phyloP scores from a whole-genome alignment of 2,113 vertebrate genomes.

The Ceyx margarethae region DNA sequence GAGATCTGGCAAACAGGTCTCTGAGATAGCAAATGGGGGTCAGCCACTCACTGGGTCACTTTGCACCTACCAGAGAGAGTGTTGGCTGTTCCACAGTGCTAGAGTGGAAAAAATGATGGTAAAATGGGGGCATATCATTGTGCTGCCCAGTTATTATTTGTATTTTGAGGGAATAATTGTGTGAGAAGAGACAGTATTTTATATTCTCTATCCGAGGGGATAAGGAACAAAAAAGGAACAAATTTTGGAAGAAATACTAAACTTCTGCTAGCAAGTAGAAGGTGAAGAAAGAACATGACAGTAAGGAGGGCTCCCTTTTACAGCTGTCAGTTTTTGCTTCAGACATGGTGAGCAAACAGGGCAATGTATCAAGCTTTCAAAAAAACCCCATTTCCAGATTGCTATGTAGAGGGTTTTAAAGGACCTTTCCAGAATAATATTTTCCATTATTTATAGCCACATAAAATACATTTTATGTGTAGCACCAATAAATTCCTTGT shows the following conservation, averaged over 20 bases:
- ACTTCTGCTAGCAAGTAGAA: neutral
- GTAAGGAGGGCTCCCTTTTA: neutral
- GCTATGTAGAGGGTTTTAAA: neutral
- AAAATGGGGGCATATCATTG: neutral
- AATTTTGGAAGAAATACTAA: neutral
- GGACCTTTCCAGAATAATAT: neutral
- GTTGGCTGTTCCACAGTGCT: neutral
- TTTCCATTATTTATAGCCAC: neutral
- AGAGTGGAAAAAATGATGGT: neutral
- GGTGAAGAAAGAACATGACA: fast-evolving
- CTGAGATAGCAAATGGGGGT: neutral
- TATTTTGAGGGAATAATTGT: neutral
- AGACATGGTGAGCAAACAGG: neutral
- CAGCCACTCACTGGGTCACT: neutral
- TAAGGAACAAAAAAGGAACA: neutral
- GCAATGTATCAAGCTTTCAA: neutral
- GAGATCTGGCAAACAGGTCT: neutral
- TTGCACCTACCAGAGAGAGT: neutral
- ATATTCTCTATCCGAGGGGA: neutral
- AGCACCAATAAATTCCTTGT: neutral
- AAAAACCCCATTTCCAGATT: neutral
- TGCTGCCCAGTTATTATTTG: neutral
- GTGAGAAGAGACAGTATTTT: neutral
- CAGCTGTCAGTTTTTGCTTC: neutral
- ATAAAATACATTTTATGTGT: neutral